Base-by-base conservation (phyloP, 2,888 invertebrate species). In the Nipponacmea schrenckii region DNA sequence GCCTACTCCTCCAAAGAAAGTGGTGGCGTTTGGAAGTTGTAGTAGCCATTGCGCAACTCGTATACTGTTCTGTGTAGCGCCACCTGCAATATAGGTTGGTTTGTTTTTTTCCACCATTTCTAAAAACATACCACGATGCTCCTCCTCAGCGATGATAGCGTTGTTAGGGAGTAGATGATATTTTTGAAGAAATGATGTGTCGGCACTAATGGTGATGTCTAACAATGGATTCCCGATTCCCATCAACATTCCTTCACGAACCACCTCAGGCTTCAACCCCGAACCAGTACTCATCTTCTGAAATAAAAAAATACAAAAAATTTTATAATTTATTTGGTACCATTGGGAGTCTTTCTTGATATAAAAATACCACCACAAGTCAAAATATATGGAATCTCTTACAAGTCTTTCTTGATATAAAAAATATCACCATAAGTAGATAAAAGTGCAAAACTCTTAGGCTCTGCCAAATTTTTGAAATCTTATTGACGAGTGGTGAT, bases 161-260 rank as follows among this genome's bases (percentile, higher is more conserved):
- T 97, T 93, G 86, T 99, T 96, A 27, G 95, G 92, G 78, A 95
- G 93, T 85, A 99, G 90, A 50, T 92, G 93, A 72, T 96, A 98
- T 87, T 95, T 96, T 77, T 92, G 90, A 24, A 99, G 91, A 80
- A 97, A 93, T 12, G 92, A 91, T 63, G 92, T 90, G 71, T 94
- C 94, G 0, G 95, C 95, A 17, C 88, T 91, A 0, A 95, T 94
- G 0, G 96, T 95, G 77, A 99, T 96, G 86, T 99, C 99, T 81
- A 99, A 90, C 69, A 99, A 90, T 1, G 98, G 98, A 90, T 99
- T 99, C 67, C 98, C 97, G 89, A 98, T 93, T 15, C 98, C 98
- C 74, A 99, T 88, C 17, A 98, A 90, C 48, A 93, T 84, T 65
- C 95, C 94, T 89, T 94, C 93, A 2, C 71, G 74, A 14, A 83